Evolutionary conservation across 2,113 vertebrate species (phyloP).

Genomic region (Chlamydotis undulata): DNA sequence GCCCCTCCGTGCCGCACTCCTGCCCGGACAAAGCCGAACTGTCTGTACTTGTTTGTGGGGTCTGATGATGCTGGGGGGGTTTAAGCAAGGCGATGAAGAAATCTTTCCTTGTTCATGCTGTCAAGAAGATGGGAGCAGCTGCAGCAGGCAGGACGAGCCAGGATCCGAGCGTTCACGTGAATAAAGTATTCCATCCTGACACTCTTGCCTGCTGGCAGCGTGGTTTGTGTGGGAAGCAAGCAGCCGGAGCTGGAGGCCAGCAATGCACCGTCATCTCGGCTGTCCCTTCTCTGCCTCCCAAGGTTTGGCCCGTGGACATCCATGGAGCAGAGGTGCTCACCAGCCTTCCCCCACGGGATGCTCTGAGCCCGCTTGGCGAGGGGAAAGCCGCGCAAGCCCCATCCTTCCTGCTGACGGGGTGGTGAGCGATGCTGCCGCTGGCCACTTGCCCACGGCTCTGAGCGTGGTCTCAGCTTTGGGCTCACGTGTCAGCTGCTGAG

Average conservation of each 20-base stretch:
- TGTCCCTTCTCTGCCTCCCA: fast-evolving
- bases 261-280: fast-evolving
- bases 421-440: neutral
- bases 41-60: constrained; percentile 45
- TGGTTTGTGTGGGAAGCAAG: neutral
- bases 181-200: constrained; percentile 46
- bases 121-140: constrained; percentile 17
- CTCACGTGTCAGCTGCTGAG: neutral
- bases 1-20: neutral
- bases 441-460: neutral
- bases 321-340: neutral
- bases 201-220: neutral
- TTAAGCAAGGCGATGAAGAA: constrained; percentile 37
- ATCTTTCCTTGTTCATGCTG: neutral
- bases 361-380: fast-evolving
- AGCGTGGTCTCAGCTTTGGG: neutral
- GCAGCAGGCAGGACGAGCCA: neutral
- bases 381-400: neutral
- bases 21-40: constrained; percentile 31
- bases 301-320: fast-evolving
- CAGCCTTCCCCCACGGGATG: fast-evolving
- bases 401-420: neutral
- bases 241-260: neutral
- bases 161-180: neutral
- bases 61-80: constrained; percentile 7